These are phyloP conservation scores for Callipepla squamata DNA, from an alignment of 2,113 vertebrate genomes.

Conservation along the genomic window DNA sequence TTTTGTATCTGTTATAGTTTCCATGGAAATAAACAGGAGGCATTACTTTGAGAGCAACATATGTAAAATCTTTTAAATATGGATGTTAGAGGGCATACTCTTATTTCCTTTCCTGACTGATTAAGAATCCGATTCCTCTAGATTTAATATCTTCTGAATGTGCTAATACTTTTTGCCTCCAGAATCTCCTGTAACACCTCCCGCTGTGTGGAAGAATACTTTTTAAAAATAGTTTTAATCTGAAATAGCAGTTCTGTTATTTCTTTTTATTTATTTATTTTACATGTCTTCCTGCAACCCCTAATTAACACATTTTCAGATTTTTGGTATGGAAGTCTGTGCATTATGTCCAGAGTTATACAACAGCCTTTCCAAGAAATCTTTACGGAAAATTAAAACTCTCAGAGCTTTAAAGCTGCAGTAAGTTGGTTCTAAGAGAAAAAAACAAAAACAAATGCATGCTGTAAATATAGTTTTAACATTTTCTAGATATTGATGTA, in stretches of 20 bases:
- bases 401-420: neutral
- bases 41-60: neutral
- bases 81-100: neutral
- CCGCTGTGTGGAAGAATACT: neutral
- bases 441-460: neutral
- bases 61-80: neutral
- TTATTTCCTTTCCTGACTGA: neutral
- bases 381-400: neutral
- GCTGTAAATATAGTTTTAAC: neutral
- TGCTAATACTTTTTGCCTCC: neutral
- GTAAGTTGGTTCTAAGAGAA: neutral
- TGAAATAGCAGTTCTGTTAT: neutral
- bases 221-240: neutral
- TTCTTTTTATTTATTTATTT: neutral
- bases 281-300: neutral
- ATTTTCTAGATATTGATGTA: neutral
- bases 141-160: neutral
- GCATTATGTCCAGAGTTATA: neutral
- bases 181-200: neutral
- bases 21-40: neutral
- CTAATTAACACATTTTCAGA: neutral
- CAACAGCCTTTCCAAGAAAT: neutral
- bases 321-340: neutral
- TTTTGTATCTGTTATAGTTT: neutral
- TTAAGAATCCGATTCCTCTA: neutral